These are phyloP conservation scores for Poecile montanus DNA, from an alignment of 2,797 vertebrate species.

Conservation along the genomic window DNA sequence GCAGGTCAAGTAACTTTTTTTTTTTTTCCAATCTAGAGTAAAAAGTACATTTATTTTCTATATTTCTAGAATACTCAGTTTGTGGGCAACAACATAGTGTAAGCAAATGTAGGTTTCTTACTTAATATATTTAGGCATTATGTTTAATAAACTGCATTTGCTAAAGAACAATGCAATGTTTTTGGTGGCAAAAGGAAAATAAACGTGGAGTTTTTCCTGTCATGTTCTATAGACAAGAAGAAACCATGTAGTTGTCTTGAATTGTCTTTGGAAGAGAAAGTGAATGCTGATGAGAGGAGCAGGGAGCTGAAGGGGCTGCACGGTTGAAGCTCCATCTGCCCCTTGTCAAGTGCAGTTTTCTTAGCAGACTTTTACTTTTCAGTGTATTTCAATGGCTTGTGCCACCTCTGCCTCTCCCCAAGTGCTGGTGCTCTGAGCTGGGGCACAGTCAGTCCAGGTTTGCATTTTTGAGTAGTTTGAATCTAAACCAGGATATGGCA, in stretches of 20 bases:
- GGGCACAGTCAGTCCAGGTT: not conserved
- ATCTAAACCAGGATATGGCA: not conserved
- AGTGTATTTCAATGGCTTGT: not conserved
- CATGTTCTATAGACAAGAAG: not conserved
- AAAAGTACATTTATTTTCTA: not conserved
- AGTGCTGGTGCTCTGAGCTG: not conserved
- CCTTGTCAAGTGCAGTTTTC: not conserved
- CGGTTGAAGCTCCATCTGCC: not conserved
- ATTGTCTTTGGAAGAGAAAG: not conserved
- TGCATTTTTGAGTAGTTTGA: not conserved
- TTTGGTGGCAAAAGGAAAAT: not conserved
- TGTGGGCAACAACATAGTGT: not conserved
- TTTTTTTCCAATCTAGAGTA: not conserved
- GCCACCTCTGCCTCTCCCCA: not conserved
- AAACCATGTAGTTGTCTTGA: not conserved
- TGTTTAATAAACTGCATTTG: not conserved
- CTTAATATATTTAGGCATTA: not conserved
- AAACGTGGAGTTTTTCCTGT: rapidly evolving
- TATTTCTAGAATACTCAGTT: not conserved
- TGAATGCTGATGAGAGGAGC: not conserved
- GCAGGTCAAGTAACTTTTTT: not conserved
- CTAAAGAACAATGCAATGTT: not conserved
- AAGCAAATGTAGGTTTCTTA: not conserved
- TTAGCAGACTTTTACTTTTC: not conserved
- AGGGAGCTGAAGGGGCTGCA: not conserved